Conservation (phyloP, 92 coral and sea anemone genomes). For the Zoanthus gigantus region DNA sequence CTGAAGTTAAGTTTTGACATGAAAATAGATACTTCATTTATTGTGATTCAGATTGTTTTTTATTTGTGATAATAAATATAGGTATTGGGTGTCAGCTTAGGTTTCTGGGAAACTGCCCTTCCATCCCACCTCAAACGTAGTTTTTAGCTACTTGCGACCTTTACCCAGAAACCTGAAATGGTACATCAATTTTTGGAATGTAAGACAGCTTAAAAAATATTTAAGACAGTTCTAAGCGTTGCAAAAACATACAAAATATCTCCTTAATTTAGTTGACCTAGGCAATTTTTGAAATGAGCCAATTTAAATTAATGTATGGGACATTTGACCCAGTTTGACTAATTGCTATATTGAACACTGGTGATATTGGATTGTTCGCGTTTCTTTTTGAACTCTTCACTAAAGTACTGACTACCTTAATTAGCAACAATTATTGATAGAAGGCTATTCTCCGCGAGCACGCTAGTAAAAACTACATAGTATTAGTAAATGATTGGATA, state of each 20-base stretch:
- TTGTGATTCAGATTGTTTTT: too few species aligned
- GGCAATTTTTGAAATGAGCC: background rate
- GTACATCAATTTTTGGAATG: background rate
- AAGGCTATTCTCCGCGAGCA: background rate
- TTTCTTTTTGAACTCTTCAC: background rate
- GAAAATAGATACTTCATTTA: background rate
- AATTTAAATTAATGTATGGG: background rate
- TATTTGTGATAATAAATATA: too few species aligned
- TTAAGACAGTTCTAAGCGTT: background rate
- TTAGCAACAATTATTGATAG: background rate
- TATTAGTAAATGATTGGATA: background rate
- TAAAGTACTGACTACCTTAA: background rate
- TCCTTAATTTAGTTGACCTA: background rate
- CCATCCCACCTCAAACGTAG: background rate
- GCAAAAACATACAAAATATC: background rate
- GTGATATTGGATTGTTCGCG: background rate
- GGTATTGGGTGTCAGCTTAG: too few species aligned
- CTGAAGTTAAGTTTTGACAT: too few species aligned
- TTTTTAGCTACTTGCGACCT: background rate
- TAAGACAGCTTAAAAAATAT: background rate
- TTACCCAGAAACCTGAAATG: background rate
- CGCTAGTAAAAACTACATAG: background rate
- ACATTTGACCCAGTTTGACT: background rate
- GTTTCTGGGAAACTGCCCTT: too few species aligned
- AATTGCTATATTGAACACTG: background rate